Base-by-base conservation (phyloP, 2,888 invertebrate species). In the Drosophila rubida region DNA sequence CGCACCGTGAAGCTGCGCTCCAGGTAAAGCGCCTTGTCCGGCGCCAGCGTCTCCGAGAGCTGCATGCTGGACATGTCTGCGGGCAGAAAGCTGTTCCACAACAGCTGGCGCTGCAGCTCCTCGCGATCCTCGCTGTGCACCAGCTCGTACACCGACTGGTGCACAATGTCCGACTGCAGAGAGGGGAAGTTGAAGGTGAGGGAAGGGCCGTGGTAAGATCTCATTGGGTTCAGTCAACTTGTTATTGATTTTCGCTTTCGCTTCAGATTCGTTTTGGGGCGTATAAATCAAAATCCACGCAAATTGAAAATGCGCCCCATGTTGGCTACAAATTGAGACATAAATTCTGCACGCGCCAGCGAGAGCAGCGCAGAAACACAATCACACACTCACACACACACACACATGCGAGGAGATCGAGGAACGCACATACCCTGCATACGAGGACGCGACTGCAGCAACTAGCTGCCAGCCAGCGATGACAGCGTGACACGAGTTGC, bases 81-180 rank as follows among this genome's bases (percentile, higher is more conserved):
- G 68, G 97, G 96, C 75, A 98, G 94, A 92, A 97, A 97, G 45
- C 97, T 97, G 93, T 97, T 98, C 98, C 98, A 98, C 92, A 97
- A 95, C 84, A 99, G 93, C 92, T 99, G 99, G 57, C 98, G 93
- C 91, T 98, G 98, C 62, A 99, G 94, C 92, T 99, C 99, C 92
- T 99, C 99, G 2, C 99, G 94, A 92, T 99, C 99, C 93, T 99
- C 99, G 2, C 98, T 99, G 93, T 99, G 99, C 70, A 99, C 99
- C 91, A 99, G 93, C 93, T 99, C 99, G 94, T 98, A 99, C 55
- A 99, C 98, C 76, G 98, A 98, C 92, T 99, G 99, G 92, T 99
- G 99, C 65, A 99, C 98, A 88, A 99, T 99, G 92, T 99, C 99
- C 84, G 99, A 99, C 99, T 99, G 94, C 30, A 95, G 94, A 79